Evolutionary conservation across 2,113 vertebrate genomes (phyloP), one percentile per base, ranked within the genome.

Genomic region (Anhinga rufa): DNA sequence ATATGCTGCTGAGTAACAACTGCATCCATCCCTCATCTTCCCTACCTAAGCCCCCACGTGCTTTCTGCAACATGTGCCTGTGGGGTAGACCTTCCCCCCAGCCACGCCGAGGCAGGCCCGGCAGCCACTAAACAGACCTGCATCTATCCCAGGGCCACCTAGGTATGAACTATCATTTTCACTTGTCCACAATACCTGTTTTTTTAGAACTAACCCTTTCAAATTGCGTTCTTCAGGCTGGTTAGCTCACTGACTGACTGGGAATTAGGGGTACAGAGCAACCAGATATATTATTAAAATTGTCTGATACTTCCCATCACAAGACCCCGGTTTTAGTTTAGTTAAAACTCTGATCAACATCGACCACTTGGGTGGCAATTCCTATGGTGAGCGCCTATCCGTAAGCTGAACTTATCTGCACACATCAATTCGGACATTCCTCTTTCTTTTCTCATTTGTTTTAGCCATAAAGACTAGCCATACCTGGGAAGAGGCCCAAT

Each of bases 1-100:
- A 89, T 1, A 22, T 51, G 72, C 21, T 95, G 78, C 94, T 92
- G 92, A 95, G 93, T 92, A 90, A 93, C 92, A 95, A 80, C 57
- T 36, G 55, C 62, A 70, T 40, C 90, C 55, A 57, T 78, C 94
- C 77, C 86, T 78, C 20, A 6, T 32, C 52, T 25, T 18, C 24
- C 14, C 65, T 77, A 92, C 90, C 88, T 78, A 88, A 91, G 78
- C 42, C 65, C 81, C 40, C 9, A 0, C 0, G 6, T 9, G 42
- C 51, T 52, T 75, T 71, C 66, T 20, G 29, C 62, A 85, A 7
- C 28, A 5, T 26, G 64, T 62, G 36, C 3, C n/a, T 5, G 10
- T 55, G 64, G 69, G 82, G 66, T 9, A 90, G 49, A 36, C 34
- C 49, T 55, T 77, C 81, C 86, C 44, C 55, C 68, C 0, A 1